These are phyloP conservation scores for Ormyrus thymus DNA, from an alignment of 2,888 invertebrate genomes.

Conservation along the genomic window DNA sequence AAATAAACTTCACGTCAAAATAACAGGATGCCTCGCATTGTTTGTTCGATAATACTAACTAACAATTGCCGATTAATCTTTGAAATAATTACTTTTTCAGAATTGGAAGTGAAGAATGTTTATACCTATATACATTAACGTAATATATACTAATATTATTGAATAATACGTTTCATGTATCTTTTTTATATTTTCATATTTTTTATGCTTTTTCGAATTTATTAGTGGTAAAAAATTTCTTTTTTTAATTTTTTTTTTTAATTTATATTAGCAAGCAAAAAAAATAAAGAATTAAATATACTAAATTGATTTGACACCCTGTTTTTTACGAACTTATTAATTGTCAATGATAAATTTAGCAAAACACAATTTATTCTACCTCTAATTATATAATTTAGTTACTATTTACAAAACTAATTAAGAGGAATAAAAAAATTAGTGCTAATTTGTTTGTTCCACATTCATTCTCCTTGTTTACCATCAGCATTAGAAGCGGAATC, in stretches of 20 bases:
- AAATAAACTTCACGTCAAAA: too few species aligned
- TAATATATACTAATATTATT: too few species aligned
- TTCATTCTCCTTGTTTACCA: conserved; percentile 44
- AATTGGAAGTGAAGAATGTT: too few species aligned
- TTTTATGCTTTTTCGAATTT: too few species aligned
- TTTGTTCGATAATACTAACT: too few species aligned
- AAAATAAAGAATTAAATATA: conserved; percentile 3
- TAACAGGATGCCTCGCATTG: too few species aligned
- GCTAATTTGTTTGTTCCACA: conserved; percentile 35
- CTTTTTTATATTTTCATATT: too few species aligned
- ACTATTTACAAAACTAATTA: conserved; percentile 54
- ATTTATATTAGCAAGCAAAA: neutral
- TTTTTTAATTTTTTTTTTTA: too few species aligned
- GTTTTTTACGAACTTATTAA: conserved; percentile 43
- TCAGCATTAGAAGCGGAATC: conserved; percentile 44
- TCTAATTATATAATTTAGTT: conserved; percentile 53
- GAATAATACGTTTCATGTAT: too few species aligned
- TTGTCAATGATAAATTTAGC: conserved; percentile 36
- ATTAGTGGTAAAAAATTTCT: too few species aligned
- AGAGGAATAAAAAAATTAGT: conserved; percentile 53
- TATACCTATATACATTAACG: too few species aligned
- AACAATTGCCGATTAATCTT: neutral
- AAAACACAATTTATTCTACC: conserved; percentile 50
- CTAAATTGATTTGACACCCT: conserved; percentile 25
- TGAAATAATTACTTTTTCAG: too few species aligned